phyloP scores from a whole-genome alignment of 1,140 invertebrate species.

The Conus ventricosus region DNA sequence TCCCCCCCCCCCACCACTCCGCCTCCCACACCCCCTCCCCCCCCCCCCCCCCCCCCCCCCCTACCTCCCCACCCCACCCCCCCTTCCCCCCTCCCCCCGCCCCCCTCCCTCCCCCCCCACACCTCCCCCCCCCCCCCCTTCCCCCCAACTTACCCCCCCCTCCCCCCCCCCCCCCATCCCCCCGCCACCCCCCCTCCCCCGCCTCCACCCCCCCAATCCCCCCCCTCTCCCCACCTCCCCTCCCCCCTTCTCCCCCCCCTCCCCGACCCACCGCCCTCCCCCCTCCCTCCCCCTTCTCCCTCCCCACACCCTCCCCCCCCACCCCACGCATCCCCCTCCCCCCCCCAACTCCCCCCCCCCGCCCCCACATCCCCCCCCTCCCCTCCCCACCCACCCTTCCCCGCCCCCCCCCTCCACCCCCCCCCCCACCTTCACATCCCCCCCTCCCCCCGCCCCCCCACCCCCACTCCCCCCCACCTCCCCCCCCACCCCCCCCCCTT shows the following conservation, averaged over 20 bases:
- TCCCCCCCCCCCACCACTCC: background rate
- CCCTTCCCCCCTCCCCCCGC: background rate
- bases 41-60: no score
- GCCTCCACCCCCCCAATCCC: no score
- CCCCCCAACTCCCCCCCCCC: no score
- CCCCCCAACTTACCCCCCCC: background rate
- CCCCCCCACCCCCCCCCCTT: no score
- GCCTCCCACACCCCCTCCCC: background rate
- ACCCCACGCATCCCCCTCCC: background rate
- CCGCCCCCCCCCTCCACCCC: background rate
- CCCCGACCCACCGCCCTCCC: background rate
- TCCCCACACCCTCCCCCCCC: background rate
- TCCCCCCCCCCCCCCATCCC: background rate
- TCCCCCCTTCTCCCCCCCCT: background rate
- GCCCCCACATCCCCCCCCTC: background rate
- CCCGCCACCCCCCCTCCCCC: background rate
- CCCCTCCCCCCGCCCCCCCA: no score
- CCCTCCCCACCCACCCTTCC: background rate
- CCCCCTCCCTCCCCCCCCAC: background rate
- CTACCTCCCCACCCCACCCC: no score
- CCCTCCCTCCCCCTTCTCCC: background rate
- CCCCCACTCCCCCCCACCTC: background rate
- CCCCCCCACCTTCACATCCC: background rate
- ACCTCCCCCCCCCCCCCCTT: background rate
- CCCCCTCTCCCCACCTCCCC: background rate